phyloP scores from a whole-genome alignment of 2,888 invertebrate species.

The Mylabris sibirica region DNA sequence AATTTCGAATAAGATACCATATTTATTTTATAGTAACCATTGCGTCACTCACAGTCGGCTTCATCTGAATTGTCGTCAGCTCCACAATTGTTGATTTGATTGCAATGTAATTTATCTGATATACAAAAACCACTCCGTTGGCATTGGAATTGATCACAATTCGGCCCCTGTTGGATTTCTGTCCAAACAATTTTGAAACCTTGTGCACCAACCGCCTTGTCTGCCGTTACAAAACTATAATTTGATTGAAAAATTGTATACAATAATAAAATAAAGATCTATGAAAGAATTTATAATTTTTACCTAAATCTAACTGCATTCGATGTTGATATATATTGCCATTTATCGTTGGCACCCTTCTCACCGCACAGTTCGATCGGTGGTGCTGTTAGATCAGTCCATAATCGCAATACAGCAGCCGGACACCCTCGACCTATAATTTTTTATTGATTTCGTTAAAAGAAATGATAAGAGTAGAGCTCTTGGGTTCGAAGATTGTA shows the following conservation, averaged over 20 bases:
- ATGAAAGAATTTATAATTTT: constrained; percentile 56
- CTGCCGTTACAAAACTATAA: constrained; percentile 89
- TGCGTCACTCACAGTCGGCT: constrained; percentile 76
- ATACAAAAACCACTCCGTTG: constrained; percentile 79
- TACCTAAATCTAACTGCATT: constrained; percentile 89
- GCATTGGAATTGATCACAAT: constrained; percentile 78
- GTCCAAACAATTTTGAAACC: constrained; percentile 97
- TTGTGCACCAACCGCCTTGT: constrained; percentile 92
- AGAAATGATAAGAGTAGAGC: too few relatives aligned
- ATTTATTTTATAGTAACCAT: constrained; percentile 36
- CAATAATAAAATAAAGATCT: background rate
- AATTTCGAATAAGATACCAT: constrained; percentile 40
- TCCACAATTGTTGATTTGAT: constrained; percentile 86
- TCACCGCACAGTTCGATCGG: constrained; percentile 92
- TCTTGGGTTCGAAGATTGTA: too few relatives aligned
- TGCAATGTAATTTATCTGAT: constrained; percentile 77
- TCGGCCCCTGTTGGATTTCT: constrained; percentile 77
- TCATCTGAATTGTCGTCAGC: constrained; percentile 77
- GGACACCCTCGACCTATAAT: constrained; percentile 86
- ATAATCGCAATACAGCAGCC: constrained; percentile 88
- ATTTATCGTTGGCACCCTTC: constrained; percentile 75
- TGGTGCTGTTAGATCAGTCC: constrained; percentile 82
- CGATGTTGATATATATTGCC: constrained; percentile 86
- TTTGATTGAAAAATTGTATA: too few relatives aligned
- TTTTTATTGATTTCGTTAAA: background rate